A percentile compares a stretch with the other conserved stretches of the same genome.
Evolutionary conservation across 2,113 vertebrate genomes (phyloP).

Genomic region (Clinocottus analis): DNA sequence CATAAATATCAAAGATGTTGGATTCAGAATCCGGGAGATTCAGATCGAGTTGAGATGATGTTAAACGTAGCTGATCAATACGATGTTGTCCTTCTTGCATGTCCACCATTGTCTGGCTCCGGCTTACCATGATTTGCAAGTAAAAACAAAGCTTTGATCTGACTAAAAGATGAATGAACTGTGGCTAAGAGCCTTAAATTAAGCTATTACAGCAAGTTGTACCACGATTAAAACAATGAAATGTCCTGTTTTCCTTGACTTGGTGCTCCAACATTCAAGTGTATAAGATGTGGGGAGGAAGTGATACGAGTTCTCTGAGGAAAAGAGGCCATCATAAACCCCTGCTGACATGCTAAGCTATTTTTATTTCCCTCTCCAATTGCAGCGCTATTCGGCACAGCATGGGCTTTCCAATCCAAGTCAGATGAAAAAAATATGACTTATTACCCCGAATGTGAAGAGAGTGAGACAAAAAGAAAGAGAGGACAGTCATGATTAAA

Average conservation of each 20-base stretch:
- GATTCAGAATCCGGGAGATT: too few species aligned
- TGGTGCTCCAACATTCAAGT: constrained; percentile 44
- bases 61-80: too few species aligned
- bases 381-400: constrained; percentile 63
- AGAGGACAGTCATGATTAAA: background rate
- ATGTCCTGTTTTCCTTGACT: constrained; percentile 17
- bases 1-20: background rate
- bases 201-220: background rate
- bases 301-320: constrained; percentile 70
- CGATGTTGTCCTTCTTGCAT: background rate
- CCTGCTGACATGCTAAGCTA: constrained; percentile 76
- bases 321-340: constrained; percentile 74
- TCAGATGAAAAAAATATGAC: constrained; percentile 24
- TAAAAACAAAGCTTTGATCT: background rate
- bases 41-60: too few species aligned
- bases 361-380: constrained; percentile 75
- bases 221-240: background rate
- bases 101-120: background rate
- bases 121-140: background rate
- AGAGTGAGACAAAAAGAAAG: constrained; percentile 6
- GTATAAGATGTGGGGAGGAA: constrained; percentile 55
- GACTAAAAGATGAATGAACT: background rate
- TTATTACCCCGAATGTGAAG: constrained; percentile 25
- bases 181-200: background rate
- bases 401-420: constrained; percentile 51